phyloP scores from a whole-genome alignment of 2,888 invertebrate genomes.

The Cheilosia vulpina region DNA sequence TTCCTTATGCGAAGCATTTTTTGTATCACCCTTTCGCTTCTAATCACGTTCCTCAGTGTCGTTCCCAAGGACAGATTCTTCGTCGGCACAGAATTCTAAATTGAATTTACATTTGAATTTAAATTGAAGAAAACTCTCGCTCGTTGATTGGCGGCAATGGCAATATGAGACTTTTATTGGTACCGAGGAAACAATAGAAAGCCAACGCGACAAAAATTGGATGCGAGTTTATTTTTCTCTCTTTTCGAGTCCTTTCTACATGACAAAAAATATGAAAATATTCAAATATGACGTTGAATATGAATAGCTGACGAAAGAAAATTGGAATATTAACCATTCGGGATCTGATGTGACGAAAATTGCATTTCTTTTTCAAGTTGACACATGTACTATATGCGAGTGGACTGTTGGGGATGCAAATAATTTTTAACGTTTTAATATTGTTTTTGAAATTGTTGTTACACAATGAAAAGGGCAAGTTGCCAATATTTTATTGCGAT shows the following conservation, averaged over 20 bases:
- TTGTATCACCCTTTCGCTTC: constrained; percentile 40
- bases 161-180: constrained; percentile 68
- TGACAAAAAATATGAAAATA: constrained; percentile 31
- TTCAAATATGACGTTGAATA: constrained; percentile 46
- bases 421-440: too few species aligned
- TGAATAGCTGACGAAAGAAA: constrained; percentile 37
- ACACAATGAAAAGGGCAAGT: too few species aligned
- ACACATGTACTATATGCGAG: neutral
- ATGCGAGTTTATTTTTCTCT: constrained; percentile 52
- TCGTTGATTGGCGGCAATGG: constrained; percentile 53
- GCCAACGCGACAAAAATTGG: constrained; percentile 63
- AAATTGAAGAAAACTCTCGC: constrained; percentile 30
- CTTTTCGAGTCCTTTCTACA: constrained; percentile 18
- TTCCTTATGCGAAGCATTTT: neutral
- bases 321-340: constrained; percentile 61
- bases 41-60: constrained; percentile 54
- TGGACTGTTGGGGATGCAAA: too few species aligned
- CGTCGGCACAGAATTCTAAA: constrained; percentile 59
- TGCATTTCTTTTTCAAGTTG: constrained; percentile 27
- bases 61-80: constrained; percentile 53
- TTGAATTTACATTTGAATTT: constrained; percentile 68
- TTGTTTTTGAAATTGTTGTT: too few species aligned
- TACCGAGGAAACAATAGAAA: constrained; percentile 60
- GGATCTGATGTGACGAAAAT: constrained; percentile 23
- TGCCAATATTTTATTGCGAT: too few species aligned